Conservation (phyloP, 1,140 invertebrate genomes). For the Ceratitis capitata region DNA sequence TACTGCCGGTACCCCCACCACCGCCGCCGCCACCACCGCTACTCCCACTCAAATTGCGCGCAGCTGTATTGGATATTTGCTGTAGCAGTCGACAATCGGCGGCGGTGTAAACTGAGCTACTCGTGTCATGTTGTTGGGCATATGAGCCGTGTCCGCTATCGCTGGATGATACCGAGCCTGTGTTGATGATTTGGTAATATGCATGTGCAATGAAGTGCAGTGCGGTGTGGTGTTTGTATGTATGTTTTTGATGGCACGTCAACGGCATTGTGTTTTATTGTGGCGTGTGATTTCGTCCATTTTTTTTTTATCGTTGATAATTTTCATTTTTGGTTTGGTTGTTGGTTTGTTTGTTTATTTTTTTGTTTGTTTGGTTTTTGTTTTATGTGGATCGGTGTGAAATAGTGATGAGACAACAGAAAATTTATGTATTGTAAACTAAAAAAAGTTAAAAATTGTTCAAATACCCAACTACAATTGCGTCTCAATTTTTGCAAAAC, state of each 20-base stretch:
- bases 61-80: constrained; percentile 62
- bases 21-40: not conserved
- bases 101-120: constrained; percentile 57
- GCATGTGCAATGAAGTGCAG: constrained; percentile 10
- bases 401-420: constrained; percentile 35
- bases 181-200: constrained; percentile 21
- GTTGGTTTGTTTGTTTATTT: not conserved
- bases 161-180: constrained; percentile 83
- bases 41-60: constrained; percentile 49
- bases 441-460: constrained; percentile 35
- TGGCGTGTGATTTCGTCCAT: not conserved
- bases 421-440: constrained; percentile 37
- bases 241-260: not conserved
- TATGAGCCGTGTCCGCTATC: constrained; percentile 87
- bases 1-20: not conserved
- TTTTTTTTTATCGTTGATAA: not conserved
- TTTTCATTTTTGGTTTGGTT: not conserved
- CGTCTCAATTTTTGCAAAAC: constrained; percentile 35
- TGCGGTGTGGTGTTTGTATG: not conserved
- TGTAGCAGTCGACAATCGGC: constrained; percentile 60
- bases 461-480: constrained; percentile 36
- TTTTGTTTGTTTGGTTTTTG: not conserved
- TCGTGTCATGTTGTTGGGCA: constrained; percentile 56
- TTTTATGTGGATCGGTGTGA: not conserved
- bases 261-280: constrained; percentile 1